These are phyloP conservation scores for Emydoidea blandingii DNA, from an alignment of 2,797 vertebrate genomes.

Conservation along the genomic window DNA sequence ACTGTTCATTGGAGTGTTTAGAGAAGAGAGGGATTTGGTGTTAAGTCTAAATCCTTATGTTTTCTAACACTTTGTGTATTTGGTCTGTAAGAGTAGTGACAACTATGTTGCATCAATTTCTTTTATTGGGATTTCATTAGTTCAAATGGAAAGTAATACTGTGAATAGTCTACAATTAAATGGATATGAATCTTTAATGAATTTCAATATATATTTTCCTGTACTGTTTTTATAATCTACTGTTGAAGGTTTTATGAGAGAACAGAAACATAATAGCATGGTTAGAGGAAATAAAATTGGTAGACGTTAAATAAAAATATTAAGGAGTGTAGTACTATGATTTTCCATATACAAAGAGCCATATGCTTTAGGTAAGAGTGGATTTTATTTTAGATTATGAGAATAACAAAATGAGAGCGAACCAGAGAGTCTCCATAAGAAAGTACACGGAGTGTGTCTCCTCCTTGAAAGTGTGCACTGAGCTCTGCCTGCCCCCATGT, in stretches of 20 bases:
- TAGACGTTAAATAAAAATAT: neutral
- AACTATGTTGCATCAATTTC: neutral
- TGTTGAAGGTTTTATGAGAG: neutral
- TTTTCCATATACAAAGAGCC: neutral
- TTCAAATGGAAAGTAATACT: neutral
- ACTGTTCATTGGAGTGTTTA: neutral
- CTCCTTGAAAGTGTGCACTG: rapidly evolving
- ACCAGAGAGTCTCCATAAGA: neutral
- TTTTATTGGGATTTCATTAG: neutral
- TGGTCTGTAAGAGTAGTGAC: neutral
- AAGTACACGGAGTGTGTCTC: neutral
- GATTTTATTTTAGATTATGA: neutral
- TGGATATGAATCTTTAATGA: neutral
- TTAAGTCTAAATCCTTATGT: too few species aligned
- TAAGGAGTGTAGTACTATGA: rapidly evolving
- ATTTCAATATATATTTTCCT: neutral
- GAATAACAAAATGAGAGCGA: neutral
- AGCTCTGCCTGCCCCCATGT: neutral
- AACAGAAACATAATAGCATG: rapidly evolving
- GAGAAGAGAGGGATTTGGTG: neutral
- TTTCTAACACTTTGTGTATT: neutral
- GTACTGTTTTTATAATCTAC: neutral
- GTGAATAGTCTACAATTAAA: neutral
- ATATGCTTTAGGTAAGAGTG: neutral
- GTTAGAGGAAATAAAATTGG: rapidly evolving